Percentiles rank a stretch among this genome's conserved stretches.
Conservation (phyloP, 23 tunicate species). For the Oikopleura dioica region DNA sequence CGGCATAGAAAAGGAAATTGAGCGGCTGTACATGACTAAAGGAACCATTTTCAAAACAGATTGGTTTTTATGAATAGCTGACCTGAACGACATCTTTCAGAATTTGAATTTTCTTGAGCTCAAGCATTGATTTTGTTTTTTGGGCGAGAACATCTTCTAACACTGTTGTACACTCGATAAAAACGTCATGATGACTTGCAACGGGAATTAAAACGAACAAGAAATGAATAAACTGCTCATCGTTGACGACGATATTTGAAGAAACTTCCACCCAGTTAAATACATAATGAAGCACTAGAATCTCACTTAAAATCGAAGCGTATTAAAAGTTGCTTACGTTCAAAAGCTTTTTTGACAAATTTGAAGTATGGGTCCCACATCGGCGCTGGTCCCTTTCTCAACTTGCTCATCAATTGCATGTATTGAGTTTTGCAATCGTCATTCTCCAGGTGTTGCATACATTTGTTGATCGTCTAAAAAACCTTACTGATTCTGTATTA, state of each 20-base stretch:
- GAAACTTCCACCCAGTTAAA: not conserved
- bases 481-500: too few relatives aligned
- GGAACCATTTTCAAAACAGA: too few relatives aligned
- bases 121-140: not conserved
- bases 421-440: too few relatives aligned
- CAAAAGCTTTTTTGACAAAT: not conserved
- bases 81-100: not conserved
- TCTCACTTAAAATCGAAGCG: too few relatives aligned
- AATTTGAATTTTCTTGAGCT: not conserved
- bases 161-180: not conserved
- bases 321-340: too few relatives aligned
- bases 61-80: too few relatives aligned
- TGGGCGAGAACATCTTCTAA: not conserved
- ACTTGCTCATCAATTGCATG: not conserved
- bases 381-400: not conserved
- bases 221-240: not conserved
- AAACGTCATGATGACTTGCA: not conserved
- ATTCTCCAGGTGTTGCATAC: too few relatives aligned
- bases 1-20: not conserved
- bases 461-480: too few relatives aligned
- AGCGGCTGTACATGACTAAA: not conserved
- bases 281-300: not conserved
- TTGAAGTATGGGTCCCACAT: not conserved
- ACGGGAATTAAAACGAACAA: not conserved
- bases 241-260: not conserved